Evolutionary conservation across 2,797 vertebrate species (phyloP).

Genomic region (Ibycter americanus): DNA sequence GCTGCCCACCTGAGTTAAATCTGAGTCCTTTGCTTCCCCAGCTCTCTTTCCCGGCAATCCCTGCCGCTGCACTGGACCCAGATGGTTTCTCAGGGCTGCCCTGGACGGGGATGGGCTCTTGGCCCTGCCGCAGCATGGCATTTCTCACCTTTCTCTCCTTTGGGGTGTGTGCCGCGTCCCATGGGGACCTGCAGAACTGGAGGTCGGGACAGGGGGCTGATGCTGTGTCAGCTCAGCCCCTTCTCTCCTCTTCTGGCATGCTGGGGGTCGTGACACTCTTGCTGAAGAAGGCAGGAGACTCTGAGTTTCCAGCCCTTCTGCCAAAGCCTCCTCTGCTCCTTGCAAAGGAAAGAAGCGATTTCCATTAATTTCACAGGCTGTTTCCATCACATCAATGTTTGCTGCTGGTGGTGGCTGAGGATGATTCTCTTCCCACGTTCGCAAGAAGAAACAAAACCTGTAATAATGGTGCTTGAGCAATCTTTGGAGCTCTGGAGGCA

Average conservation of each 20-base stretch:
- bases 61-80: accelerated
- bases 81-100: background rate
- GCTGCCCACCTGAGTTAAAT: background rate
- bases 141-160: background rate
- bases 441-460: background rate
- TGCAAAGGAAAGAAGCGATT: background rate
- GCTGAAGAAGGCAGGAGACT: background rate
- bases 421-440: background rate
- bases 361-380: background rate
- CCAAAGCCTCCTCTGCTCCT: background rate
- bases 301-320: background rate
- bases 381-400: background rate
- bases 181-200: background rate
- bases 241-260: accelerated
- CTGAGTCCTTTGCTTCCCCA: background rate
- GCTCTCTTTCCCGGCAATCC: background rate
- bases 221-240: background rate
- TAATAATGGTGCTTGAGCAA: background rate
- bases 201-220: background rate
- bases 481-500: background rate
- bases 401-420: background rate
- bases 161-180: accelerated
- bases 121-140: accelerated
- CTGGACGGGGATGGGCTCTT: background rate
- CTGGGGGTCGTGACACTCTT: accelerated